Evolutionary conservation across 2,113 vertebrate genomes (phyloP), one percentile per base, ranked within the genome.

Genomic region (Lichenostomus cassidix): DNA sequence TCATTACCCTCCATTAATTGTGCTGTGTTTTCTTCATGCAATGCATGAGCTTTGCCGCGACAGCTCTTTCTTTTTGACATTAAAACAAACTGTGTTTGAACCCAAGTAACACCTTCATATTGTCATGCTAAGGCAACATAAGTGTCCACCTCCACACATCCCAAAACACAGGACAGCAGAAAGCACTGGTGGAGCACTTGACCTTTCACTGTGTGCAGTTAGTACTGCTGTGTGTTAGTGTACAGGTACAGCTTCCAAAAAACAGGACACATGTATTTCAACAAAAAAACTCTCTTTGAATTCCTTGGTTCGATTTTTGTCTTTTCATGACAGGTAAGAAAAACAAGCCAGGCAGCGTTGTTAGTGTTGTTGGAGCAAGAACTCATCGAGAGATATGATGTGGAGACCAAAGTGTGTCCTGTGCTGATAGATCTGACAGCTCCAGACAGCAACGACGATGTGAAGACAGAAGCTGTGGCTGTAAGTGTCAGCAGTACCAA

Each of bases 401-500:
- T 99, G 83, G 99, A 99, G 95, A 98, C 97, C 89, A 98, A 98
- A 96, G 98, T 99, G n/a, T 99, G 99, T 79, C 98, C 99, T 3
- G 98, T 99, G 58, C 98, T 99, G 37, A 98, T 99, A 94, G 98
- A 99, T 33, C 96, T 99, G 41, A 99, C 98, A 2, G 98, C 98
- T 69, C 99, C 99, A 14, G 98, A 99, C 90, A 99, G 99, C 97
- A 99, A 98, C 2, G 99, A 99, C 0, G 99, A 99, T 15, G 98
- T 99, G 79, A 99, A 99, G 94, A 99, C 99, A 0, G 99, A 99
- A 91, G 98, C 99, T 0, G 99, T 99, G 96, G 98, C 98, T 75
- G 99, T 99, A 94, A 98, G 98, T 98, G 88, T 15, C 52, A 83
- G 50, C 60, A 46, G 12, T 60, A 24, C 24, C 41, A 59, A 78